These are phyloP conservation scores for Phenganax marumi DNA, from an alignment of 92 coral and sea anemone species.

Conservation along the genomic window DNA sequence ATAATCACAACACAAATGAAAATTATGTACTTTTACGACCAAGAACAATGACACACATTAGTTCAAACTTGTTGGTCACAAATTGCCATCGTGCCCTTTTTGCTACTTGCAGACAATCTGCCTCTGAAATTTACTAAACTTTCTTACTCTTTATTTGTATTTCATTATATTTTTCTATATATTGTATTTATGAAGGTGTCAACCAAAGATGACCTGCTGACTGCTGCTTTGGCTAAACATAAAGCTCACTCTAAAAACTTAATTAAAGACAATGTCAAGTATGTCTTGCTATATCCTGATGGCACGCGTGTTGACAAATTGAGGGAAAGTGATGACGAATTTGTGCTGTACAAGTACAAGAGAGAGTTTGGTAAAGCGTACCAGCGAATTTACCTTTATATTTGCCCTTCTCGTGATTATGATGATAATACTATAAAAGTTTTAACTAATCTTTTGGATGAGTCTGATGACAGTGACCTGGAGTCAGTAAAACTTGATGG, in stretches of 20 bases:
- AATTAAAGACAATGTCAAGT: constrained; percentile 3
- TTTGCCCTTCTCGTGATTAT: constrained; percentile 6
- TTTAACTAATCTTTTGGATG: constrained; percentile 1
- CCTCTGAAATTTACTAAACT: too few species aligned
- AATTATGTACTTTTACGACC: too few species aligned
- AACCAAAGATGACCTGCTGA: constrained; percentile 2
- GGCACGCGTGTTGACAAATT: neutral
- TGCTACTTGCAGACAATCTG: too few species aligned
- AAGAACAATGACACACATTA: too few species aligned
- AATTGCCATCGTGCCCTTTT: too few species aligned
- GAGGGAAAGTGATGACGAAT: neutral
- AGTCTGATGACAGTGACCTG: neutral
- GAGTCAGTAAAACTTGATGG: neutral
- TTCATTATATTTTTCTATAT: too few species aligned
- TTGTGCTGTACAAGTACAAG: constrained; percentile 15
- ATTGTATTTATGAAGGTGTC: neutral
- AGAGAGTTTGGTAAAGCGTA: constrained; percentile 1
- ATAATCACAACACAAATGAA: too few species aligned
- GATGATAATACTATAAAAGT: neutral
- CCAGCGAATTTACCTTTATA: neutral
- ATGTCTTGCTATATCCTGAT: constrained; percentile 7
- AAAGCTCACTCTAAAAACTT: constrained; percentile 23
- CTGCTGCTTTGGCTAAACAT: constrained; percentile 14
- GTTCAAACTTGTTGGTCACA: too few species aligned
- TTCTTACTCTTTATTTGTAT: too few species aligned